Percentiles rank a stretch among this genome's conserved stretches.
phyloP scores from a whole-genome alignment of 2,888 invertebrate genomes.

The Saturnia pavonia region DNA sequence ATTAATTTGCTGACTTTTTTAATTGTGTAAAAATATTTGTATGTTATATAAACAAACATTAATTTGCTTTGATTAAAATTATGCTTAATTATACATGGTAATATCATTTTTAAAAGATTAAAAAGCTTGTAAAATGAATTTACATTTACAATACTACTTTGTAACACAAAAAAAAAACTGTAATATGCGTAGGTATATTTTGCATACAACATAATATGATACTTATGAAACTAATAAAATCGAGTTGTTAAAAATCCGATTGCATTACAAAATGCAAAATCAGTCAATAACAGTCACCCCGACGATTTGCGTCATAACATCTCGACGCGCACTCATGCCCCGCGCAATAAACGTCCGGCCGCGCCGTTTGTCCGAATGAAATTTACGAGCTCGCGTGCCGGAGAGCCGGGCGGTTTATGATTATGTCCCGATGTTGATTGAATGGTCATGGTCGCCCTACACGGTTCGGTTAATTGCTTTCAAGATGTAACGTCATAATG shows the following conservation, averaged over 20 bases:
- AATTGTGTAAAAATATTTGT: too few species aligned
- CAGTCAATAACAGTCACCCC: slow-evolving; percentile 66
- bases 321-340: slow-evolving; percentile 47
- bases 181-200: background rate
- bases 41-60: too few species aligned
- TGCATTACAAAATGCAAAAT: slow-evolving; percentile 22
- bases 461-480: slow-evolving; percentile 20
- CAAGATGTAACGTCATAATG: slow-evolving; percentile 6
- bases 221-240: background rate
- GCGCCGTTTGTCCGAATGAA: slow-evolving; percentile 47
- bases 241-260: background rate
- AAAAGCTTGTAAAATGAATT: too few species aligned
- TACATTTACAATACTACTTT: too few species aligned
- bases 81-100: too few species aligned
- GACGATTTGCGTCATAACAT: slow-evolving; percentile 71
- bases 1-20: too few species aligned
- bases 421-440: slow-evolving; percentile 78
- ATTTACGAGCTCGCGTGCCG: slow-evolving; percentile 69
- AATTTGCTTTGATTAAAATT: too few species aligned
- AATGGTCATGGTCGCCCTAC: slow-evolving; percentile 61
- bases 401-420: slow-evolving; percentile 64
- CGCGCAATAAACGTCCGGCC: slow-evolving; percentile 60
- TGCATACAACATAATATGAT: background rate
- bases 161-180: too few species aligned
- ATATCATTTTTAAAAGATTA: too few species aligned